A percentile compares a stretch with the other conserved stretches of the same genome.
Conservation (phyloP, 2,888 invertebrate genomes). For the Flexamia atlantica region DNA sequence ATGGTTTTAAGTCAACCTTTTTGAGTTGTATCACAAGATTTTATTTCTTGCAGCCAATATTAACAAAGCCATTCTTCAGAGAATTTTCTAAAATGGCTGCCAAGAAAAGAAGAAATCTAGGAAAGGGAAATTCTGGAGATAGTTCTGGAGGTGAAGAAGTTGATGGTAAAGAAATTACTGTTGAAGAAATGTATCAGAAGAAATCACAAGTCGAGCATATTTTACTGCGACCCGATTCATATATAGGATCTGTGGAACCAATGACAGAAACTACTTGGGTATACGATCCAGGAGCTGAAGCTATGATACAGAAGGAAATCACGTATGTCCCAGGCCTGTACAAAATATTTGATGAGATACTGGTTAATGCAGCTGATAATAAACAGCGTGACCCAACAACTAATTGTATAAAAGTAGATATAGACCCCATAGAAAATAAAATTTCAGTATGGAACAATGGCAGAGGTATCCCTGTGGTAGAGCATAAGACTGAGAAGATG, state of each 20-base stretch:
- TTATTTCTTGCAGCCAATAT: conserved; percentile 17
- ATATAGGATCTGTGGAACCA: conserved; percentile 91
- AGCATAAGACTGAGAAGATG: conserved; percentile 98
- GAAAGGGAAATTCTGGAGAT: neutral
- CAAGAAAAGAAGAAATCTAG: neutral
- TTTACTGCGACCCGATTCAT: conserved; percentile 97
- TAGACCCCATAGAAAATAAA: conserved; percentile 87
- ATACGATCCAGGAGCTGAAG: conserved; percentile 83
- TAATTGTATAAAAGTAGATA: conserved; percentile 86
- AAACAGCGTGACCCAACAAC: conserved; percentile 95
- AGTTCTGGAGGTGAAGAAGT: neutral
- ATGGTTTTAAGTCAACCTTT: neutral
- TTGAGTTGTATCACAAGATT: neutral
- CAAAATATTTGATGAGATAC: conserved; percentile 99
- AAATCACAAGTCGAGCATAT: conserved; percentile 99
- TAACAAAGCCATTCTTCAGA: conserved; percentile 11
- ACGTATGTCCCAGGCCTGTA: conserved; percentile 98
- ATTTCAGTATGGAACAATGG: conserved; percentile 99
- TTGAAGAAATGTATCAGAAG: conserved; percentile 99
- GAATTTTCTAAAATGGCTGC: conserved; percentile 26
- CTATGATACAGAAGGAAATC: conserved; percentile 91
- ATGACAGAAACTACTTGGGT: conserved; percentile 95
- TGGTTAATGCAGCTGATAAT: conserved; percentile 99
- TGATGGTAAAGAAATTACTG: conserved; percentile 75
- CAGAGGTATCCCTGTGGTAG: conserved; percentile 96